phyloP scores from a whole-genome alignment of 2,888 invertebrate species.

The Cephus pulcher region DNA sequence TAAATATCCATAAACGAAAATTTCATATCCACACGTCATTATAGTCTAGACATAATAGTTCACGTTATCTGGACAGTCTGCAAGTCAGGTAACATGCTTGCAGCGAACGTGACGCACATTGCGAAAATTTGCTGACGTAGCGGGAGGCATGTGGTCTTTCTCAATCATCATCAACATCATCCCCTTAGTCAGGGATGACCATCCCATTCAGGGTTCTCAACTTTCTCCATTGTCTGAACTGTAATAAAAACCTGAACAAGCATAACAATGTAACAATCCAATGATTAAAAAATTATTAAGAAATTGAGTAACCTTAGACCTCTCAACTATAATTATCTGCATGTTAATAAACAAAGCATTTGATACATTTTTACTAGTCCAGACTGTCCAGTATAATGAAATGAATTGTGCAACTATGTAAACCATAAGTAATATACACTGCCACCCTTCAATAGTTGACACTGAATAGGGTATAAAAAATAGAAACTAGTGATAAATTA shows the following conservation, averaged over 20 bases:
- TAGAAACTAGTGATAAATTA: background rate
- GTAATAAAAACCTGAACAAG: background rate
- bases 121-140: slow-evolving; percentile 6
- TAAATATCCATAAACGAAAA: background rate
- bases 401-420: background rate
- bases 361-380: background rate
- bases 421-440: background rate
- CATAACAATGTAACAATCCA: background rate
- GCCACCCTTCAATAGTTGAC: background rate
- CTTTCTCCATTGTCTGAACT: background rate
- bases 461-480: background rate
- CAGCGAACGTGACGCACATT: slow-evolving; percentile 21
- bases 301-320: background rate
- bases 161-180: slow-evolving; percentile 16
- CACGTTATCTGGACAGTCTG: background rate
- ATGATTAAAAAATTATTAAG: background rate
- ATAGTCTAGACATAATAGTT: background rate
- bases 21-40: background rate
- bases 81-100: background rate
- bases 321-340: background rate
- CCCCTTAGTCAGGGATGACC: slow-evolving; percentile 12
- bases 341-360: background rate
- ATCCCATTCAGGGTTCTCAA: slow-evolving; percentile 12
- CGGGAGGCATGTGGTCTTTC: slow-evolving; percentile 18
- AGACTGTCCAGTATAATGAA: background rate